These are phyloP conservation scores for Montipora capitata DNA, from an alignment of 92 coral and sea anemone genomes.

Conservation along the genomic window DNA sequence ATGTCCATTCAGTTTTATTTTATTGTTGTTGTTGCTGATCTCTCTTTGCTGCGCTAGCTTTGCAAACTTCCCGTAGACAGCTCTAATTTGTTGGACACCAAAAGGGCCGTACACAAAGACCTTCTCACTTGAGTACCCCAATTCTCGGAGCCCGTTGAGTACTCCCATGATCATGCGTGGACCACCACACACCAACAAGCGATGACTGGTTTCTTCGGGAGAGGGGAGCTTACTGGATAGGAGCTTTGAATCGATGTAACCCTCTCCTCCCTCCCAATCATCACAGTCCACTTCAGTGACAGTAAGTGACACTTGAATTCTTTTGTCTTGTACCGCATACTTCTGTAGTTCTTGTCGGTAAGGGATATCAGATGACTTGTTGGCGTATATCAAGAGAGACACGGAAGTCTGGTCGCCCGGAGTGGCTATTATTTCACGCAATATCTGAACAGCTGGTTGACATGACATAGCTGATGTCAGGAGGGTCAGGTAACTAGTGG, in stretches of 20 bases:
- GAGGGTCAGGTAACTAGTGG: conserved; percentile 64
- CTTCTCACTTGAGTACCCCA: conserved; percentile 71
- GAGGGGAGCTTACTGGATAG: conserved; percentile 59
- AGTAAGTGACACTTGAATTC: conserved; percentile 43
- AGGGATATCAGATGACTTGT: conserved; percentile 54
- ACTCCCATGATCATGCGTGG: conserved; percentile 71
- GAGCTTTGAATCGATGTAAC: conserved; percentile 60
- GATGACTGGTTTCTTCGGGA: conserved; percentile 61
- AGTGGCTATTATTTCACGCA: conserved; percentile 61
- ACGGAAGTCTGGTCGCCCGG: conserved; percentile 57
- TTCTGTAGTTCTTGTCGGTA: conserved; percentile 64
- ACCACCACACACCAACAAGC: conserved; percentile 74
- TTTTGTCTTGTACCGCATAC: not conserved
- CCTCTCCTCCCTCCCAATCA: conserved; percentile 80
- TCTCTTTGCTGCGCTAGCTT: conserved; percentile 66
- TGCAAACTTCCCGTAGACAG: conserved; percentile 66
- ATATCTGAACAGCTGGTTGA: conserved; percentile 64
- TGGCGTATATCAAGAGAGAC: conserved; percentile 52
- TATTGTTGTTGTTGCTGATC: not conserved
- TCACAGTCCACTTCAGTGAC: conserved; percentile 56
- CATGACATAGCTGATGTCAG: conserved; percentile 69
- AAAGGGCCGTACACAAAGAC: conserved; percentile 79
- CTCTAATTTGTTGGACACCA: conserved; percentile 72
- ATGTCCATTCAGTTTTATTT: conserved; percentile 8
- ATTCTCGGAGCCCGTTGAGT: conserved; percentile 59